phyloP scores from a whole-genome alignment of 2,797 vertebrate genomes.

The Babyrousa celebensis region DNA sequence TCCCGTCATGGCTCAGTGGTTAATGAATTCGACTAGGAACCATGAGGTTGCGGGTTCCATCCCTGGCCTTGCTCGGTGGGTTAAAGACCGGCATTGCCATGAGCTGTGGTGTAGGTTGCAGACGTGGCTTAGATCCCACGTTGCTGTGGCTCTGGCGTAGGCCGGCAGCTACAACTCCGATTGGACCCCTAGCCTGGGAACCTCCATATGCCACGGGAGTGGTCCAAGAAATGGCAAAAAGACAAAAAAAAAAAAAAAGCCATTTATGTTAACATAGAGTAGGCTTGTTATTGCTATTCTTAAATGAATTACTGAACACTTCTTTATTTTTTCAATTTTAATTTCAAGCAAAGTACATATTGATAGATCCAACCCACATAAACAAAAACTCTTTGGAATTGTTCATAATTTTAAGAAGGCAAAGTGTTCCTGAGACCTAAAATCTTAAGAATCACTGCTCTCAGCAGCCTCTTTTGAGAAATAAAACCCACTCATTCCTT shows the following conservation, averaged over 20 bases:
- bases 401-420: not conserved
- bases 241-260: not conserved
- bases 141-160: too few species aligned
- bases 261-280: not conserved
- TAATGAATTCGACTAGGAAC: too few species aligned
- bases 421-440: not conserved
- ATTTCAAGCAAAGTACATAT: not conserved
- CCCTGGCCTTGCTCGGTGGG: too few species aligned
- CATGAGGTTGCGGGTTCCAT: too few species aligned
- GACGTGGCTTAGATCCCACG: too few species aligned
- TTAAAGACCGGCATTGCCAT: too few species aligned
- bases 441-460: not conserved
- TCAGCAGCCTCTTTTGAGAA: not conserved
- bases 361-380: not conserved
- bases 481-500: not conserved
- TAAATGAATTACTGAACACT: not conserved
- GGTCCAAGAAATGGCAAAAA: too few species aligned
- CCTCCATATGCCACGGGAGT: too few species aligned
- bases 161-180: too few species aligned
- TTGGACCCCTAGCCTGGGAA: too few species aligned
- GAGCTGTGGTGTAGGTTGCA: too few species aligned
- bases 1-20: too few species aligned
- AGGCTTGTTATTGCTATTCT: not conserved
- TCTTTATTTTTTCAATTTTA: not conserved
- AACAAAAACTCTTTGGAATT: slow-evolving; percentile 51